Conservation (phyloP, 2,113 vertebrate genomes). For the Hydrolagus affinis region DNA sequence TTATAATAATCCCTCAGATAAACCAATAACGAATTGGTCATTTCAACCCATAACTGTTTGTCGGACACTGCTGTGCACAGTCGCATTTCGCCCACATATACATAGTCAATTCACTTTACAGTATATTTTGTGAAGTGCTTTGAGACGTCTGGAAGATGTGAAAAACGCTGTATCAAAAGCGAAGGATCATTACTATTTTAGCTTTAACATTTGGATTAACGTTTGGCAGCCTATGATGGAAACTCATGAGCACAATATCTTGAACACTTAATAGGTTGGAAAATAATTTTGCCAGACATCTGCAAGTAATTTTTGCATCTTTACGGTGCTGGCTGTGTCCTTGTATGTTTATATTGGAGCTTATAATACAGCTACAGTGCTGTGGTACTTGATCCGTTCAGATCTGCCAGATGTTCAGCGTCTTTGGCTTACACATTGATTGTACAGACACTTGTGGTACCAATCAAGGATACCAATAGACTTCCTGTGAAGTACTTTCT, state of each 20-base stretch:
- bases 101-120: too few species aligned
- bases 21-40: too few species aligned
- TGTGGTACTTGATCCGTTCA: background rate
- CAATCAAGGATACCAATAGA: background rate
- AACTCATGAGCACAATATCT: background rate
- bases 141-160: too few species aligned
- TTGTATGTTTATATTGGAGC: background rate
- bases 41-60: too few species aligned
- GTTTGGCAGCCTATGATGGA: background rate
- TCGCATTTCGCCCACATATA: too few species aligned
- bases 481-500: too few species aligned
- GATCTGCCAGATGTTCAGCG: background rate
- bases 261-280: conserved; percentile 2
- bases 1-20: too few species aligned
- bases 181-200: too few species aligned
- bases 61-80: too few species aligned
- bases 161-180: too few species aligned
- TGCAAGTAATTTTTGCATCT: conserved; percentile 4
- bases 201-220: background rate
- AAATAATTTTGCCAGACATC: conserved; percentile 14
- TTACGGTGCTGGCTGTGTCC: conserved; percentile 1
- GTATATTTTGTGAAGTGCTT: too few species aligned
- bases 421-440: background rate
- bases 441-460: background rate
- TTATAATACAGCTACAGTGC: background rate